Conservation (phyloP, 2,113 vertebrate species). For the Alces alces region DNA sequence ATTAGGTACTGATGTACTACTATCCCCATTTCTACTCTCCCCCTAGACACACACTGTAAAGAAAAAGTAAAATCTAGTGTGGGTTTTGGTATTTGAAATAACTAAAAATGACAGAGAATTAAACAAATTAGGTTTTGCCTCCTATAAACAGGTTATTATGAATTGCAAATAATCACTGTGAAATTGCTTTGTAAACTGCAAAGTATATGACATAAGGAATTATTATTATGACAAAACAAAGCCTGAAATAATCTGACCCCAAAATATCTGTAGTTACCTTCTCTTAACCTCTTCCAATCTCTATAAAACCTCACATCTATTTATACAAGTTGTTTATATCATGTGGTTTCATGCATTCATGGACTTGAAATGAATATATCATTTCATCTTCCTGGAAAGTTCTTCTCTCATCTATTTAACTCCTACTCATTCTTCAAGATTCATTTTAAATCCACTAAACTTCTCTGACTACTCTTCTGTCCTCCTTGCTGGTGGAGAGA, state of each 20-base stretch:
- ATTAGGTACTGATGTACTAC: background rate
- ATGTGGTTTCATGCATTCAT: background rate
- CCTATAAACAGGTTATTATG: background rate
- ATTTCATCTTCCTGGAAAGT: conserved; percentile 15
- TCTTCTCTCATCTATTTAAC: conserved; percentile 29
- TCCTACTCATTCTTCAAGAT: conserved; percentile 31
- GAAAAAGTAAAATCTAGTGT: background rate
- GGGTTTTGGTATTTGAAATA: conserved; percentile 30
- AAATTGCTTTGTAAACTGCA: conserved; percentile 23
- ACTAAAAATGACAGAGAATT: background rate
- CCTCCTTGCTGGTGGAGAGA: background rate
- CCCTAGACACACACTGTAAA: background rate
- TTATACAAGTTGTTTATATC: background rate
- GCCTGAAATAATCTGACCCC: conserved; percentile 1
- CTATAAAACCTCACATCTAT: background rate
- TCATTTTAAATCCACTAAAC: conserved; percentile 12
- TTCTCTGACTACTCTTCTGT: background rate
- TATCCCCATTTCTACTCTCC: background rate
- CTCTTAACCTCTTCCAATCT: background rate
- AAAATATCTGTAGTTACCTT: conserved; percentile 7
- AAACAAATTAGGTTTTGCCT: background rate
- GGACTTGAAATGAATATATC: background rate
- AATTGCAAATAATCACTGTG: background rate
- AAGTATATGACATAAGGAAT: conserved; percentile 19
- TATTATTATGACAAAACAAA: conserved; percentile 28